Percentiles rank a stretch among this genome's conserved stretches.
phyloP scores from a whole-genome alignment of 2,113 vertebrate genomes.

The Lasiurus cinereus region DNA sequence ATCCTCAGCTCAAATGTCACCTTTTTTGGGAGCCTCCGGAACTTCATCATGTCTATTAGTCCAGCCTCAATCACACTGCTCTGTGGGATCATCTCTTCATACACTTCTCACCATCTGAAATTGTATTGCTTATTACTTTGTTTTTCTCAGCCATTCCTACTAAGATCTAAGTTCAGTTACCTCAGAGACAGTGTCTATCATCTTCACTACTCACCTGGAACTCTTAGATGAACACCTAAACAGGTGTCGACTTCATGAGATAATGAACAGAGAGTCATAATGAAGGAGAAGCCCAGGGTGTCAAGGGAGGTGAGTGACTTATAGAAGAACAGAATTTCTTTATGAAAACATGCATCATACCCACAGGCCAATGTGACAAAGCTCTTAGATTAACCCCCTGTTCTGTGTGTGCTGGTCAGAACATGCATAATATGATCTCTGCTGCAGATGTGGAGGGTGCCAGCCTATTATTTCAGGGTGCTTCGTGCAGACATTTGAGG shows the following conservation, averaged over 20 bases:
- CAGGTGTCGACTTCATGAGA: accelerated
- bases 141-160: background rate
- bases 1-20: background rate
- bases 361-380: background rate
- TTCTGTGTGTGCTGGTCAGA: background rate
- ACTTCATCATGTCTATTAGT: background rate
- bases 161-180: background rate
- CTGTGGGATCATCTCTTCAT: background rate
- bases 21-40: constrained; percentile 22
- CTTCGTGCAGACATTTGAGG: background rate
- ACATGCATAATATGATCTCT: background rate
- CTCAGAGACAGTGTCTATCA: accelerated
- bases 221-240: too few relatives aligned
- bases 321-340: background rate
- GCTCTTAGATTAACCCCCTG: background rate
- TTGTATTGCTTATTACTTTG: too few relatives aligned
- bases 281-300: background rate
- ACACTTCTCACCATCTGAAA: background rate
- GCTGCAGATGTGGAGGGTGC: background rate
- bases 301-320: background rate
- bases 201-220: background rate
- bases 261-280: background rate
- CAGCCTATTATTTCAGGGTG: constrained; percentile 25
- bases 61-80: too few relatives aligned
- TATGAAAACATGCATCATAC: background rate